phyloP scores from a whole-genome alignment of 30 jellyfish, hydroid and myxozoan species.

The Aurelia sp. region DNA sequence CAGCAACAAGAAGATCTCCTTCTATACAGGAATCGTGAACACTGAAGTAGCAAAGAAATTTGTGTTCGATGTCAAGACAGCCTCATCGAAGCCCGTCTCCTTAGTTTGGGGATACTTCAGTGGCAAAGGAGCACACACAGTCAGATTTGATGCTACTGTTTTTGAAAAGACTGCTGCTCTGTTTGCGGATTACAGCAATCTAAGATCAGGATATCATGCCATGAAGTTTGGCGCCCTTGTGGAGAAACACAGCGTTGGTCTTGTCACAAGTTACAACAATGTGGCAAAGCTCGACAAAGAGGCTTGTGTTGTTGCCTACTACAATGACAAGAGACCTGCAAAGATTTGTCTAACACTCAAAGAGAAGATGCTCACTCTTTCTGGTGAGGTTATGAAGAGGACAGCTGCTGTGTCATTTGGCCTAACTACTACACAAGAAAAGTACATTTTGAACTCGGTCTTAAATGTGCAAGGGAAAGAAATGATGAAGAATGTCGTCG shows the following conservation, averaged over 20 bases:
- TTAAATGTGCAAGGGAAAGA: conserved; percentile 61
- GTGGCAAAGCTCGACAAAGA: conserved; percentile 22
- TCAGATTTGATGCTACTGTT: conserved; percentile 58
- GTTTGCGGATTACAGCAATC: conserved; percentile 61
- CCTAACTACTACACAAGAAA: conserved; percentile 23
- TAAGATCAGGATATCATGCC: conserved; percentile 52
- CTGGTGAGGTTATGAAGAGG: conserved; percentile 65
- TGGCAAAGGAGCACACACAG: conserved; percentile 27
- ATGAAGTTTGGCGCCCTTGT: conserved; percentile 39
- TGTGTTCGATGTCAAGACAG: conserved; percentile 56
- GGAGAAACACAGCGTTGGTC: conserved; percentile 28
- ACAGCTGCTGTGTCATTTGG: conserved; percentile 70
- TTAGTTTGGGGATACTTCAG: conserved; percentile 48
- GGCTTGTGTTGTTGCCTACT: conserved; percentile 51
- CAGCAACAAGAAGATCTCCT: conserved; percentile 54
- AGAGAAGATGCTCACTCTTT: conserved; percentile 38
- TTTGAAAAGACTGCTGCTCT: conserved; percentile 72
- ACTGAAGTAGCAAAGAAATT: conserved; percentile 58
- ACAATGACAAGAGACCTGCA: conserved; percentile 63
- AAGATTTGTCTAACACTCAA: conserved; percentile 47
- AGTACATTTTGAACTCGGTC: conserved; percentile 45
- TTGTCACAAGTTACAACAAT: conserved; percentile 40
- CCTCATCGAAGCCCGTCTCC: conserved; percentile 34
- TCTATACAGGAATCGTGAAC: conserved; percentile 74
- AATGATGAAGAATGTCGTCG: conserved; percentile 45